phyloP scores from a whole-genome alignment of 2,797 vertebrate genomes.

The Ceryle rudis region DNA sequence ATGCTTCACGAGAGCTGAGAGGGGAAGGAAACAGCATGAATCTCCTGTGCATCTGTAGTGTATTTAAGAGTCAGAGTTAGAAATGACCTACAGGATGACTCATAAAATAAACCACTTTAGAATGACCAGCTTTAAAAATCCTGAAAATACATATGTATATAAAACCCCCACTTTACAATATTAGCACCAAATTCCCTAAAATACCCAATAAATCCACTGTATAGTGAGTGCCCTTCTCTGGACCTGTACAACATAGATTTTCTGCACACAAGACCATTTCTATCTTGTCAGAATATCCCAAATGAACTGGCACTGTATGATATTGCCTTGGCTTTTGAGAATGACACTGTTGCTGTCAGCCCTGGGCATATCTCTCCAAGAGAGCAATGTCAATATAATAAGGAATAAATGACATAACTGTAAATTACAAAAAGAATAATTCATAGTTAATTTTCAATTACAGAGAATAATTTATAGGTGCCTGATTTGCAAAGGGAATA shows the following conservation, averaged over 20 bases:
- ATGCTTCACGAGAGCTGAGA: not conserved
- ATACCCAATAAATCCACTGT: not conserved
- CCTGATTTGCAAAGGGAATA: slow-evolving; percentile 43
- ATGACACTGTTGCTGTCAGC: not conserved
- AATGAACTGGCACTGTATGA: not conserved
- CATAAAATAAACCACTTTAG: not conserved
- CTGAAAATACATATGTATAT: not conserved
- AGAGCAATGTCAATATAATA: slow-evolving; percentile 2
- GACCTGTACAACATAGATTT: not conserved
- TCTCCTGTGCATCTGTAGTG: not conserved
- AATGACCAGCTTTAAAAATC: not conserved
- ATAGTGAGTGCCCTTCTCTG: not conserved
- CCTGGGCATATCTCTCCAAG: not conserved
- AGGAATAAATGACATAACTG: not conserved
- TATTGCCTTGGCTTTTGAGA: not conserved
- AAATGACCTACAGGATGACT: not conserved
- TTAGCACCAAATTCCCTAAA: not conserved
- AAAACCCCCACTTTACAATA: not conserved
- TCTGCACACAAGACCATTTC: not conserved
- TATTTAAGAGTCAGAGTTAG: not conserved
- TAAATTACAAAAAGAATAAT: slow-evolving; percentile 61
- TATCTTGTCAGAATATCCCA: not conserved
- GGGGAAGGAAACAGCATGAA: not conserved
- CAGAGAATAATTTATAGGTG: slow-evolving; percentile 56
- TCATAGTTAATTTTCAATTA: slow-evolving; percentile 39